Percentiles rank a stretch among this genome's conserved stretches.
These are phyloP conservation scores for Ammodytes marinus DNA, from an alignment of 2,113 vertebrate species.

Conservation along the genomic window DNA sequence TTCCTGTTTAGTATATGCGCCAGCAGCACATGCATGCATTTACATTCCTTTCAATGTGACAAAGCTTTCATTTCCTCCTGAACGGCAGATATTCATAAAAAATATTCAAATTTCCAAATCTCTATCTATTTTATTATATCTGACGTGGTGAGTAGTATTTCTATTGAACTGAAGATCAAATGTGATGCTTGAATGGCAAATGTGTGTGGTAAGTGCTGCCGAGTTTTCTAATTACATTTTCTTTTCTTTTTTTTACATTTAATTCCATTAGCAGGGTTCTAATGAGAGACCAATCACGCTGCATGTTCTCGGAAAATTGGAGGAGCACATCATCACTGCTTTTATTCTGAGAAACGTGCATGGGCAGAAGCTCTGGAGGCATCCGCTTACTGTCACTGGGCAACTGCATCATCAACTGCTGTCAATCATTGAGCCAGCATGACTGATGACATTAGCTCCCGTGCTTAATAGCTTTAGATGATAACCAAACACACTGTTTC, in stretches of 20 bases:
- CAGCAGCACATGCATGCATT: not conserved
- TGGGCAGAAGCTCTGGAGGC: not conserved
- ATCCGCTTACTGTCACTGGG: constrained; percentile 29
- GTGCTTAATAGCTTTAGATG: constrained; percentile 10
- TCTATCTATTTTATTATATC: not conserved
- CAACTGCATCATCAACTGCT: constrained; percentile 25
- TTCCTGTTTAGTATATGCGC: not conserved
- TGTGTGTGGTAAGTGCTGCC: not conserved
- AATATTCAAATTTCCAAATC: not conserved
- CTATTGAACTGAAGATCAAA: not conserved
- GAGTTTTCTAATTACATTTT: not conserved
- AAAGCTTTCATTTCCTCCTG: not conserved
- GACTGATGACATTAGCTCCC: constrained; percentile 28
- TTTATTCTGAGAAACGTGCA: constrained; percentile 17
- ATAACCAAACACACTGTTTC: constrained; percentile 12
- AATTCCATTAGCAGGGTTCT: not conserved
- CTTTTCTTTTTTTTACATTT: not conserved
- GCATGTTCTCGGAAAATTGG: not conserved
- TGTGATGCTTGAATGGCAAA: not conserved
- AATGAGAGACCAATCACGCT: not conserved
- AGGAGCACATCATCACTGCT: not conserved
- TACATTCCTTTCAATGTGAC: not conserved
- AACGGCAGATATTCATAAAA: not conserved
- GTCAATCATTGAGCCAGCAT: constrained; percentile 27
- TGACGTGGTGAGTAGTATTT: not conserved